A percentile compares a stretch with the other conserved stretches of the same genome.
phyloP scores from a whole-genome alignment of 2,113 vertebrate genomes.

The Turnix velox region DNA sequence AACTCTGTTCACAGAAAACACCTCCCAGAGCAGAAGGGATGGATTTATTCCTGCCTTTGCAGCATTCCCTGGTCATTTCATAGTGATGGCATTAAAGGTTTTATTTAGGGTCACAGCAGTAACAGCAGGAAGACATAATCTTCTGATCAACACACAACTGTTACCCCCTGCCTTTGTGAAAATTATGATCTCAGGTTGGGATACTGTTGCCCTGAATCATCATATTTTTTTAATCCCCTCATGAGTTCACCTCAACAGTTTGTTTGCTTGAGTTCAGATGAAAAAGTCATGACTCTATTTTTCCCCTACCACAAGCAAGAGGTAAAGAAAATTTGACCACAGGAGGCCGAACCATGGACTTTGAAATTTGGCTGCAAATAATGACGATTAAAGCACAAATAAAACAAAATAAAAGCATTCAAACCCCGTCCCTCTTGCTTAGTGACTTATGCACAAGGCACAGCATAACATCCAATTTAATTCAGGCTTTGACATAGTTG shows the following conservation, averaged over 20 bases:
- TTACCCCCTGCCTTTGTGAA: neutral
- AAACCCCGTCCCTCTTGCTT: neutral
- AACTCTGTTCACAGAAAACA: neutral
- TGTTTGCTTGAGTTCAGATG: neutral
- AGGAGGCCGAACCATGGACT: neutral
- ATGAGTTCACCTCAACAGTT: neutral
- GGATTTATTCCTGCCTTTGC: neutral
- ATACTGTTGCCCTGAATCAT: neutral
- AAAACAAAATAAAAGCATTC: neutral
- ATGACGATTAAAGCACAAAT: neutral
- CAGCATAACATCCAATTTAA: neutral
- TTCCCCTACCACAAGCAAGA: neutral
- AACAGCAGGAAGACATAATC: neutral
- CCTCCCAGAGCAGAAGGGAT: neutral
- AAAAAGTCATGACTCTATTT: neutral
- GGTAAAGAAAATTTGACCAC: neutral
- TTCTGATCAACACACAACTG: neutral
- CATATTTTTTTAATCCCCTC: neutral
- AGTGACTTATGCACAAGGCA: neutral
- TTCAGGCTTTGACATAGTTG: neutral
- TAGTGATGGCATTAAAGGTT: neutral
- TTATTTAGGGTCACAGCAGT: conserved; percentile 4
- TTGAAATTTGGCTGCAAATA: conserved; percentile 26
- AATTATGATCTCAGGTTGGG: neutral
- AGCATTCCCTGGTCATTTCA: accelerated